These are phyloP conservation scores for Mamestra brassicae DNA, from an alignment of 2,888 invertebrate species.

Conservation along the genomic window DNA sequence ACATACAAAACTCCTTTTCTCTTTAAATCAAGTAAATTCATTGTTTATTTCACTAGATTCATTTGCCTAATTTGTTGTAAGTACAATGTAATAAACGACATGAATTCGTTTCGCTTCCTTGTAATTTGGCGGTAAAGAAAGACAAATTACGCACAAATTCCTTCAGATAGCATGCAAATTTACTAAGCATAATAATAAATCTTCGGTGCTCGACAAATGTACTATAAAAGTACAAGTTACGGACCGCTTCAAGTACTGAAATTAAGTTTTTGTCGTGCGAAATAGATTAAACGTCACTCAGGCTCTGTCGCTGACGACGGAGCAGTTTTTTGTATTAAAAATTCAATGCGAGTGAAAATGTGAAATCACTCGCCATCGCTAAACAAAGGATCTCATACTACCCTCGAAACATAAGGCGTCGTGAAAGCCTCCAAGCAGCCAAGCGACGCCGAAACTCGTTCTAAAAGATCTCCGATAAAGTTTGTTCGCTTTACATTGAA, in stretches of 20 bases:
- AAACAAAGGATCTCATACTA: constrained; percentile 36
- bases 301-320: constrained; percentile 50
- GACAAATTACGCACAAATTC: constrained; percentile 55
- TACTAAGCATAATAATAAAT: constrained; percentile 60
- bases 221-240: constrained; percentile 44
- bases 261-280: constrained; percentile 66
- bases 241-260: constrained; percentile 53
- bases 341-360: constrained; percentile 56
- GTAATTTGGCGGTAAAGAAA: constrained; percentile 53
- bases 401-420: constrained; percentile 12
- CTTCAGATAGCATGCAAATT: constrained; percentile 55
- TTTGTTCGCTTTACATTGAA: constrained; percentile 55
- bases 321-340: constrained; percentile 57
- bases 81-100: constrained; percentile 49
- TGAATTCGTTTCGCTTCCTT: constrained; percentile 33
- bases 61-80: constrained; percentile 6
- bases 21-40: constrained; percentile 14
- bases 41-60: constrained; percentile 28
- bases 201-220: constrained; percentile 48
- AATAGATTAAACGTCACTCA: constrained; percentile 70
- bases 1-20: constrained; percentile 13
- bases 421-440: background rate
- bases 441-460: constrained; percentile 18
- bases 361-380: constrained; percentile 45
- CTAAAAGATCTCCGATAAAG: constrained; percentile 46